phyloP scores from a whole-genome alignment of 1,140 invertebrate genomes.

The Arctopsyche grandis region DNA sequence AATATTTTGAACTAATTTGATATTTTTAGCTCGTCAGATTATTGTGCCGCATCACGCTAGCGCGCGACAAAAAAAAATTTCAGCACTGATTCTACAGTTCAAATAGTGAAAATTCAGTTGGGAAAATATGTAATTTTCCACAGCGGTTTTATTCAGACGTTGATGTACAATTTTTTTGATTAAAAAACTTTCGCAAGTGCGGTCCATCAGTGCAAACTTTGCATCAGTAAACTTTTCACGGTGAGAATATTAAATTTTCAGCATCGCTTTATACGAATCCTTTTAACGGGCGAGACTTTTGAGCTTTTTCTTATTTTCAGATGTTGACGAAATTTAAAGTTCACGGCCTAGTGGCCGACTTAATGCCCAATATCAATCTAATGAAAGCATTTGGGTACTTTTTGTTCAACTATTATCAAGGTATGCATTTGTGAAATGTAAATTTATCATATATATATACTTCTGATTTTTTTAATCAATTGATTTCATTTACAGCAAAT shows the following conservation, averaged over 20 bases:
- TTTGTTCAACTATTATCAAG: conserved; percentile 79
- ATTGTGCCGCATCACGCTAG: background rate
- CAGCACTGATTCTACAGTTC: background rate
- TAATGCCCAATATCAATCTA: conserved; percentile 82
- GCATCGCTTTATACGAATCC: background rate
- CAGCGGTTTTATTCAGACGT: too few species aligned
- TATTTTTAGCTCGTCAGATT: too few species aligned
- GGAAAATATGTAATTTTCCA: background rate
- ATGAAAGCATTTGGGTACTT: conserved; percentile 82
- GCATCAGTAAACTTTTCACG: background rate
- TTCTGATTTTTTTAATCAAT: background rate
- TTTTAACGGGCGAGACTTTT: background rate
- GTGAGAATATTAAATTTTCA: background rate
- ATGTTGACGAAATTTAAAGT: conserved; percentile 65
- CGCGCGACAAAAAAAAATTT: background rate
- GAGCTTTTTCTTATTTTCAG: conserved; percentile 54
- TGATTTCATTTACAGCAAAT: conserved; percentile 60
- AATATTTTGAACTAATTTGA: too few species aligned
- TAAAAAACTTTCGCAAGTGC: conserved; percentile 24
- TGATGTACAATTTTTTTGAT: conserved; percentile 1
- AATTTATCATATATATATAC: background rate
- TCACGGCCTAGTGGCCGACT: conserved; percentile 79
- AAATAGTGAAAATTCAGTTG: background rate
- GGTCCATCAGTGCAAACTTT: background rate
- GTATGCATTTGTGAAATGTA: conserved; percentile 56